Conservation (phyloP, 1,140 invertebrate species). For the Neocloeon triangulifer region DNA sequence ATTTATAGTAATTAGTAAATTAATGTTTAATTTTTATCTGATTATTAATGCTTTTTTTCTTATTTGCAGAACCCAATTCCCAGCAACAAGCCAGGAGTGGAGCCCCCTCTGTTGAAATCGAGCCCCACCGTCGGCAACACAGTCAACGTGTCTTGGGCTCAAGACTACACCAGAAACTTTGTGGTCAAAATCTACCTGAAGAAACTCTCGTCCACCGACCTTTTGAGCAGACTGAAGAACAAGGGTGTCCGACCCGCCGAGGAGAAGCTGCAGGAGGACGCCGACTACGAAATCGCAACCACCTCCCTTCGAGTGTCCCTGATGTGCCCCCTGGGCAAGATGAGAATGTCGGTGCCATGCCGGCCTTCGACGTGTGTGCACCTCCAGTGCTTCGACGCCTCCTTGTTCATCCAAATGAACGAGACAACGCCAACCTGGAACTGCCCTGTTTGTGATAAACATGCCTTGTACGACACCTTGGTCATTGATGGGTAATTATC, state of each 20-base stretch:
- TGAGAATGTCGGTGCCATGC: slow-evolving; percentile 80
- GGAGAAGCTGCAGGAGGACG: slow-evolving; percentile 80
- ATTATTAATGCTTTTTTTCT: slow-evolving; percentile 2
- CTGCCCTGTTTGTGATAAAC: slow-evolving; percentile 91
- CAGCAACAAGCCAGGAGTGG: slow-evolving; percentile 90
- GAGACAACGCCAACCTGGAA: slow-evolving; percentile 96
- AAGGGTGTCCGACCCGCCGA: slow-evolving; percentile 73
- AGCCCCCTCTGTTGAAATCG: slow-evolving; percentile 72
- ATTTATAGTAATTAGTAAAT: background rate
- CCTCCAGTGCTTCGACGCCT: slow-evolving; percentile 95
- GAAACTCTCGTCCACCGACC: slow-evolving; percentile 59
- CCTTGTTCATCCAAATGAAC: slow-evolving; percentile 91
- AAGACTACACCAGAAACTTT: slow-evolving; percentile 42
- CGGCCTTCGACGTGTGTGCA: slow-evolving; percentile 77
- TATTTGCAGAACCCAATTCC: slow-evolving; percentile 75
- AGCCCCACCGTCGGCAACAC: slow-evolving; percentile 69
- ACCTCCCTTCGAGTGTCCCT: slow-evolving; percentile 79
- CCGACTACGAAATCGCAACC: slow-evolving; percentile 85
- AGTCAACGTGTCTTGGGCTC: slow-evolving; percentile 66
- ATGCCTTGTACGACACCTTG: slow-evolving; percentile 69
- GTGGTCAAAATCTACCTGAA: slow-evolving; percentile 67
- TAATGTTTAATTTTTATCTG: background rate
- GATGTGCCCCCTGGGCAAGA: slow-evolving; percentile 86
- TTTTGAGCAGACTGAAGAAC: slow-evolving; percentile 60
- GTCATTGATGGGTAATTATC: slow-evolving; percentile 65